Base-by-base conservation (phyloP, 1,140 invertebrate genomes). In the Thaumatotibia leucotreta region DNA sequence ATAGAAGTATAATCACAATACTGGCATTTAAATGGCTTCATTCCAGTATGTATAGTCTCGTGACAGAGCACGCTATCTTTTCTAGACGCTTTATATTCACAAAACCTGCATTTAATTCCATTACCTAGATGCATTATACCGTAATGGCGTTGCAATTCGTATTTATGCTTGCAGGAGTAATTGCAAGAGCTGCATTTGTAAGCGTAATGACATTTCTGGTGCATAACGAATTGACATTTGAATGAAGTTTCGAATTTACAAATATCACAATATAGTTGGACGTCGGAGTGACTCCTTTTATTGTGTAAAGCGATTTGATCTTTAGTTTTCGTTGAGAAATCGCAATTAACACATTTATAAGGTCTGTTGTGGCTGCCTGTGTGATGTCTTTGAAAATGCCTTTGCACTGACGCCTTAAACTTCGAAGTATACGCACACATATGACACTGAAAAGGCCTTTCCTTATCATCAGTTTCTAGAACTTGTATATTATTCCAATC, bases 261-360 rank as follows among this genome's bases (percentile, higher is more conserved):
- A 0, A 49, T 61, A 0, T 64, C 23, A 52, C 84, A 87, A 0
- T 29, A 64, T 5, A 87, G 24, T 0, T 22, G 11, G 0, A 54
- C 32, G 0, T 78, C 74, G 0, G 78, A 74, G 11, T 71, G 61
- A 62, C 78, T 83, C 4, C 84, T 24, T 49, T 85, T 85, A 33
- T 78, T 85, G 61, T 87, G 84, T 11, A 87, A 61, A 1, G 80
- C 72, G 2, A 87, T 83, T 50, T 84, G 80, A 33, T 87, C 84
- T 68, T 85, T 84, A 5, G 83, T 87, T 75, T 84, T 84, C 0
- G 82, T 87, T 8, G 78, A 77, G 52, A 86, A 86, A 35, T 82
- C 81, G 63, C 84, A 86, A 39, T 84, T 82, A 0, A 73, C 64
- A 61, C 84, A 86, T 33, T 84, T 79, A 27, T 82, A 86, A 0